Percentiles rank a stretch among this genome's conserved stretches.
phyloP scores from a whole-genome alignment of 2,797 vertebrate species.

The Rousettus madagascariensis region DNA sequence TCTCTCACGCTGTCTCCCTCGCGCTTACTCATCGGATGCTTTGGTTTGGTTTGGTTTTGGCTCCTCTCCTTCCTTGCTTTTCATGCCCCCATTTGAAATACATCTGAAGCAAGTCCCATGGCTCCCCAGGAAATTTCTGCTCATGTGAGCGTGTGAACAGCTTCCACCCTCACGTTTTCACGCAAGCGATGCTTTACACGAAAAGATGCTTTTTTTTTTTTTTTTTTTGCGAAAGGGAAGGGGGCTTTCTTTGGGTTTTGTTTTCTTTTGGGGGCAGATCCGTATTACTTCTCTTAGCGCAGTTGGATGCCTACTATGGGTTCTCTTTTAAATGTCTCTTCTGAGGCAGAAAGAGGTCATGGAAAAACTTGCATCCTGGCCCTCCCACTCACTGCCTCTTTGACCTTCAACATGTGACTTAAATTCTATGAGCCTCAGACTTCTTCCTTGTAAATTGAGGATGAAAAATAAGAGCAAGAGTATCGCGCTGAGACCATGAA shows the following conservation, averaged over 20 bases:
- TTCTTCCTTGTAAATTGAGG: slow-evolving; percentile 1
- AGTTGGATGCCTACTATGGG: not conserved
- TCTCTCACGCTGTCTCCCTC: slow-evolving; percentile 15
- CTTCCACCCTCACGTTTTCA: not conserved
- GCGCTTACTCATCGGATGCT: not conserved
- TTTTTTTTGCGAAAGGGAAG: not conserved
- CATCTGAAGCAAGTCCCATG: slow-evolving; percentile 26
- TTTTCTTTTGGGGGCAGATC: not conserved
- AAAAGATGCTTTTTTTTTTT: too few relatives aligned
- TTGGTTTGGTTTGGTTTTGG: not conserved
- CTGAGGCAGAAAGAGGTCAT: not conserved
- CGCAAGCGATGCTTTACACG: not conserved
- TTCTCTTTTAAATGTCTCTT: not conserved
- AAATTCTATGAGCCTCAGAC: not conserved
- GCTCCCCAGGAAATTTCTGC: slow-evolving; percentile 13
- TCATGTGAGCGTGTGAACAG: not conserved
- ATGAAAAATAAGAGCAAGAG: not conserved
- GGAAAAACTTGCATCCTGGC: not conserved
- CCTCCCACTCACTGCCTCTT: not conserved
- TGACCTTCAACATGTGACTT: slow-evolving; percentile 40
- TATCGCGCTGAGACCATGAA: not conserved
- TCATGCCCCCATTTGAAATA: slow-evolving; percentile 33
- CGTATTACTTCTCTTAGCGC: not conserved
- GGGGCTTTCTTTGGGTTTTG: not conserved
- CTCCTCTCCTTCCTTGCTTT: not conserved